Conservation (phyloP, 2,113 vertebrate species). For the Labeo catla region DNA sequence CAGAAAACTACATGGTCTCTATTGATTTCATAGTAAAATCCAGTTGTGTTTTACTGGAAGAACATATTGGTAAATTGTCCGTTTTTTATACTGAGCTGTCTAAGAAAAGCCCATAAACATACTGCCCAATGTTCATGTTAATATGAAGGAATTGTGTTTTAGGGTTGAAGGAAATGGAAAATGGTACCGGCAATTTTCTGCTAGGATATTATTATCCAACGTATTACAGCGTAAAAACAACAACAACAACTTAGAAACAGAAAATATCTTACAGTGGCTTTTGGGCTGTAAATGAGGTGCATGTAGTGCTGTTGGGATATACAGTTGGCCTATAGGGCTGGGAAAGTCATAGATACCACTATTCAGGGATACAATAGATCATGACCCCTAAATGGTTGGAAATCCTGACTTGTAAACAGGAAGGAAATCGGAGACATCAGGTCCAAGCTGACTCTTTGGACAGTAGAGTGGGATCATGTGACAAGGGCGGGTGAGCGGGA, state of each 20-base stretch:
- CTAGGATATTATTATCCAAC: no score
- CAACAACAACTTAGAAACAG: neutral
- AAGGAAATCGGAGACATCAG: constrained; percentile 75
- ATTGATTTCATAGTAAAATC: neutral
- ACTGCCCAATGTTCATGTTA: neutral
- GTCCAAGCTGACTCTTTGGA: constrained; percentile 64
- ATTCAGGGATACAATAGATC: constrained; percentile 63
- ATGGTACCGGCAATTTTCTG: no score
- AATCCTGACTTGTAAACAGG: constrained; percentile 67
- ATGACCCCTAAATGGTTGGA: constrained; percentile 66
- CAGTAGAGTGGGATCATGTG: constrained; percentile 65
- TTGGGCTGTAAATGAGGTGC: neutral
- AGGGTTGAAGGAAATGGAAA: neutral
- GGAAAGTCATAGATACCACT: constrained; percentile 67
- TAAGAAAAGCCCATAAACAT: neutral
- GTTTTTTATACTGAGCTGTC: neutral
- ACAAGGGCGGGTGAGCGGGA: constrained; percentile 54
- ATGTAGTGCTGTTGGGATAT: neutral
- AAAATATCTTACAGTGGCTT: neutral
- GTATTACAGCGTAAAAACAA: neutral
- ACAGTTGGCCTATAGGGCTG: constrained; percentile 40
- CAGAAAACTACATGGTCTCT: neutral
- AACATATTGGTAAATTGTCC: neutral
- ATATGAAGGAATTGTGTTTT: no score
- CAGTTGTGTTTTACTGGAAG: neutral